phyloP scores from a whole-genome alignment of 2,113 vertebrate genomes.

The Bos javanicus region DNA sequence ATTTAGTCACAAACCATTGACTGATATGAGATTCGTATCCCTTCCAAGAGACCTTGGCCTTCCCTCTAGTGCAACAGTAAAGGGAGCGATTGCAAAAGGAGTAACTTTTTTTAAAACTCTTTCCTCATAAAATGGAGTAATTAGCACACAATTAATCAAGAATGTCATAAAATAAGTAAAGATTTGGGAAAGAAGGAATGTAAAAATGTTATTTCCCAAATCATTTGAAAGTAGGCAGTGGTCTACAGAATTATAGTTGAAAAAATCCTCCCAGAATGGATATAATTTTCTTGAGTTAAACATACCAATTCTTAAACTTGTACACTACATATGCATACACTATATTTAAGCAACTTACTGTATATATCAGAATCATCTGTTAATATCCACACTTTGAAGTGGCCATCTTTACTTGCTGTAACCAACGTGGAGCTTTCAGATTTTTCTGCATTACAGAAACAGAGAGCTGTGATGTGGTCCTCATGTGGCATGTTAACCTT shows the following conservation, averaged over 20 bases:
- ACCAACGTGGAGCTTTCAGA: constrained; percentile 83
- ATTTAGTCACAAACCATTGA: not conserved
- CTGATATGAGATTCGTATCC: not conserved
- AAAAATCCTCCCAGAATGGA: not conserved
- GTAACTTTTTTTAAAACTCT: not conserved
- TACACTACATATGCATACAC: not conserved
- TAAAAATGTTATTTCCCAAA: not conserved
- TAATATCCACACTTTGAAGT: constrained; percentile 95
- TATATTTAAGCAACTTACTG: constrained; percentile 66
- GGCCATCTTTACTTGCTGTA: constrained; percentile 88
- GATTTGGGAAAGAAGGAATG: not conserved
- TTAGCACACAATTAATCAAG: not conserved
- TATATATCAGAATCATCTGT: constrained; percentile 81
- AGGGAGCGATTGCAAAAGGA: not conserved
- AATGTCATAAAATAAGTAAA: not conserved
- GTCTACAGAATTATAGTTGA: not conserved
- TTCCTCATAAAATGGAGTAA: not conserved
- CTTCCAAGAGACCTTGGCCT: not conserved
- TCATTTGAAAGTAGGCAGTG: not conserved
- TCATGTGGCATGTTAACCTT: constrained; percentile 91
- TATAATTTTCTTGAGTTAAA: not conserved
- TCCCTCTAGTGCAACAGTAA: constrained; percentile 46
- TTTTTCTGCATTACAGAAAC: constrained; percentile 82
- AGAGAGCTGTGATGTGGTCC: constrained; percentile 86
- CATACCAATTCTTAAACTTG: not conserved